Base-by-base conservation (phyloP, 2,113 vertebrate species). In the Oreocharis arfaki region DNA sequence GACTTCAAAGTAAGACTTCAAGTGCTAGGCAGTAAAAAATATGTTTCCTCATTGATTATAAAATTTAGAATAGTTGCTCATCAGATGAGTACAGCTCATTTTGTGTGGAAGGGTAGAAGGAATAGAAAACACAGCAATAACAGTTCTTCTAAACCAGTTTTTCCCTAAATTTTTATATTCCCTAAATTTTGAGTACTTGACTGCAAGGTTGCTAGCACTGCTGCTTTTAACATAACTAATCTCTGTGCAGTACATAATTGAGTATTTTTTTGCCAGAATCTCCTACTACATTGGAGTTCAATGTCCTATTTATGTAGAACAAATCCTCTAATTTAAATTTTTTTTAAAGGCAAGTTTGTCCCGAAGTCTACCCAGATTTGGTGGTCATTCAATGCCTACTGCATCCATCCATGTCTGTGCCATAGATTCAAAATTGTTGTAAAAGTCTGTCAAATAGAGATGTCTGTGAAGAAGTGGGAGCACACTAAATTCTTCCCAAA, bases 121-220 rank as follows among this genome's bases (percentile, higher is more conserved):
- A 86, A 18, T 22, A 21, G 46, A 81, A 75, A 57, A 35, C 30
- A 42, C 5, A 59, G 44, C 30, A 49, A 11, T 46, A 71, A 9
- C 10, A 73, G 8, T 35, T 20, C 2, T 79, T 37, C 35, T 37
- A 57, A 61, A 86, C 74, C 12, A 65, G 2, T 4, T 76, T 30
- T 42, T 65, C 55, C 23, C 27, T 44, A 35, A 39, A 52, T 53
- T 77, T 32, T 68, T 8, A 22, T 64, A n/a, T 57, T 82, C 7
- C 30, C 7, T 84, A 26, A 46, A 56, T 81, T 84, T 46, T 88
- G 27, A 53, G 37, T 44, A 35, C 32, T 53, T 71, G 39, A 41
- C 28, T 0, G 0, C 7, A 67, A 9, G 18, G 8, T 82, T 3
- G 6, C 23, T 60, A n/a, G 28, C 6, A 23, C 7, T 19, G 17